These are phyloP conservation scores for Bombylius discolor DNA, from an alignment of 2,888 invertebrate genomes.

Conservation along the genomic window DNA sequence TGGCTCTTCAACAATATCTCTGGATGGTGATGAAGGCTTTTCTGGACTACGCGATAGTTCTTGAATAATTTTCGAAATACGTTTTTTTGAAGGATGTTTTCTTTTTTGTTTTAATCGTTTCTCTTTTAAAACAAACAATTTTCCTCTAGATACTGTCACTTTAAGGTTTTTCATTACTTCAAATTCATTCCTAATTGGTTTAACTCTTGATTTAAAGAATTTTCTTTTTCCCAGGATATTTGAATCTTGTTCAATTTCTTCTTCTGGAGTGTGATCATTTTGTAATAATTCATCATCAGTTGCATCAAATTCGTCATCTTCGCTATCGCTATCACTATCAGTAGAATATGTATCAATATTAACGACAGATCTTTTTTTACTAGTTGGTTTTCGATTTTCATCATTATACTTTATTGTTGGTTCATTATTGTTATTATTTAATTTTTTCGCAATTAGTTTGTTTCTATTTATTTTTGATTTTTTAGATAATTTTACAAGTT, in stretches of 20 bases:
- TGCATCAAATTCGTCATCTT: constrained; percentile 6
- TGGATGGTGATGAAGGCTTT: not conserved
- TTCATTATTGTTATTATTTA: not conserved
- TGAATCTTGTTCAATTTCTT: not conserved
- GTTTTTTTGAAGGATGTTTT: not conserved
- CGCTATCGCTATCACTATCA: not conserved
- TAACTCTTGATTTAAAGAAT: constrained; percentile 29
- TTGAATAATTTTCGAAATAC: not conserved
- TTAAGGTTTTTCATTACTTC: constrained; percentile 28
- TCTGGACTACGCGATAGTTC: not conserved
- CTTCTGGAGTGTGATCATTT: not conserved
- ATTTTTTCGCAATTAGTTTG: not conserved
- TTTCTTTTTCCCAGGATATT: constrained; percentile 19
- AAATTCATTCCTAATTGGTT: constrained; percentile 26
- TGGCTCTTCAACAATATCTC: too few species aligned
- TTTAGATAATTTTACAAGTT: constrained; percentile 2
- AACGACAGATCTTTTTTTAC: too few species aligned
- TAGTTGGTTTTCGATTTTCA: not conserved
- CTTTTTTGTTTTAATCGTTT: not conserved
- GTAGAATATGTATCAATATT: not conserved
- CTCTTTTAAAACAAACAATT: constrained; percentile 20
- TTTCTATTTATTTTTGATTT: constrained; percentile 9
- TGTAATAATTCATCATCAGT: not conserved
- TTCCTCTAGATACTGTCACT: constrained; percentile 28
- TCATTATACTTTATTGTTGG: not conserved